A percentile compares a stretch with the other conserved stretches of the same genome.
Conservation (phyloP, 2,797 vertebrate species). For the Sylvia borin region DNA sequence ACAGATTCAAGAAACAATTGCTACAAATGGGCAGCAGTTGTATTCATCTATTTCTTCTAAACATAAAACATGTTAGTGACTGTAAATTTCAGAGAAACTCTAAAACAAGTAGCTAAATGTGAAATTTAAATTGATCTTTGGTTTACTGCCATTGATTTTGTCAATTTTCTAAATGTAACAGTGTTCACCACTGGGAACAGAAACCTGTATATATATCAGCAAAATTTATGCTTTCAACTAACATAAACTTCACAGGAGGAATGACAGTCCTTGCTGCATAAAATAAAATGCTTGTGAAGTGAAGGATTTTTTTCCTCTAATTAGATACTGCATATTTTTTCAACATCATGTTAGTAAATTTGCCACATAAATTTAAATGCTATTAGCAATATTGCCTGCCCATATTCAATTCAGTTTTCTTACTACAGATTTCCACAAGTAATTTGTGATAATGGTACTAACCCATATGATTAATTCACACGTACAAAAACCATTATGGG, state of each 20-base stretch:
- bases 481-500: slow-evolving; percentile 22
- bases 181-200: slow-evolving; percentile 67
- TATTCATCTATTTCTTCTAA: slow-evolving; percentile 32
- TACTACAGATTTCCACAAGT: slow-evolving; percentile 32
- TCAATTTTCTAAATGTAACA: slow-evolving; percentile 66
- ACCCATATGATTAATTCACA: slow-evolving; percentile 69
- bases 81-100: slow-evolving; percentile 57
- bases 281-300: slow-evolving; percentile 53
- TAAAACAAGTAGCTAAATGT: slow-evolving; percentile 65
- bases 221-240: slow-evolving; percentile 73
- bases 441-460: slow-evolving; percentile 59
- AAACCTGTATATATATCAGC: slow-evolving; percentile 49
- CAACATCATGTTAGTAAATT: slow-evolving; percentile 75
- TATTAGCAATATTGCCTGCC: slow-evolving; percentile 59
- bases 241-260: slow-evolving; percentile 70
- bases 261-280: slow-evolving; percentile 47
- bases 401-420: slow-evolving; percentile 31
- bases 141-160: slow-evolving; percentile 71
- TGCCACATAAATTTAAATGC: slow-evolving; percentile 75
- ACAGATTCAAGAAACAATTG: slow-evolving; percentile 43
- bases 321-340: slow-evolving; percentile 60
- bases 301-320: slow-evolving; percentile 59
- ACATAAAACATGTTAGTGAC: slow-evolving; percentile 25
- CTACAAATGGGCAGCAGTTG: slow-evolving; percentile 15
- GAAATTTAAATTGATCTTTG: slow-evolving; percentile 72